phyloP scores from a whole-genome alignment of 2,113 vertebrate species.

The Catagonus wagneri region DNA sequence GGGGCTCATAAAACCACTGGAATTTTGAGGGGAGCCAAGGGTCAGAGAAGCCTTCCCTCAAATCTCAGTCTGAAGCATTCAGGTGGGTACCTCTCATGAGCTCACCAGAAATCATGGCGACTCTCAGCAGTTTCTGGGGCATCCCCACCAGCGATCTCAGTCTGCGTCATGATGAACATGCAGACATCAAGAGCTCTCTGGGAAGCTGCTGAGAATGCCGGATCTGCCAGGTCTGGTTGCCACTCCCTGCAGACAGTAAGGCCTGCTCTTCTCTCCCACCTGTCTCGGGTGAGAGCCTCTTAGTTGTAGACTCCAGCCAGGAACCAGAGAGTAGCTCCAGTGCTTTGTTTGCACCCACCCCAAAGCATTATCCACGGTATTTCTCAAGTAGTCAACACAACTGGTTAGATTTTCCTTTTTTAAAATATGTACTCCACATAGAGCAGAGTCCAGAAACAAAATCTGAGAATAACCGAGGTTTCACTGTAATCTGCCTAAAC shows the following conservation, averaged over 20 bases:
- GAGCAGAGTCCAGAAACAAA: not conserved
- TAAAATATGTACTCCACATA: not conserved
- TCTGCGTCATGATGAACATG: not conserved
- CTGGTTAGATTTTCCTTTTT: not conserved
- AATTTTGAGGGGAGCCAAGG: not conserved
- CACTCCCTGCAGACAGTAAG: not conserved
- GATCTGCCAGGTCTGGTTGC: not conserved
- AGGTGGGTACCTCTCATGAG: not conserved
- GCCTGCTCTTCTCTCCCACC: not conserved
- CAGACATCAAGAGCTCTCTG: not conserved
- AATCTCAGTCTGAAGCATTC: not conserved
- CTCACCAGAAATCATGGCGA: not conserved
- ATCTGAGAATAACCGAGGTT: not conserved
- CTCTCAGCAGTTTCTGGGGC: not conserved
- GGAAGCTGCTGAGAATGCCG: not conserved
- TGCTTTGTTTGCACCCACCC: not conserved
- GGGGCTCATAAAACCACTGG: not conserved
- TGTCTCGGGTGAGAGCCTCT: not conserved
- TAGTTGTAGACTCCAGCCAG: not conserved
- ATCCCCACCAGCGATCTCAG: not conserved
- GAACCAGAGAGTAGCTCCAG: not conserved
- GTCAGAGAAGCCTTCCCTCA: not conserved
- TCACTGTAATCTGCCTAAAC: not conserved
- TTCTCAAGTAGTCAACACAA: not conserved
- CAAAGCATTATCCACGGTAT: not conserved